Percentiles rank a stretch among this genome's conserved stretches.
Evolutionary conservation across 1,140 invertebrate species (phyloP).

Genomic region (Papilio aristodemus): DNA sequence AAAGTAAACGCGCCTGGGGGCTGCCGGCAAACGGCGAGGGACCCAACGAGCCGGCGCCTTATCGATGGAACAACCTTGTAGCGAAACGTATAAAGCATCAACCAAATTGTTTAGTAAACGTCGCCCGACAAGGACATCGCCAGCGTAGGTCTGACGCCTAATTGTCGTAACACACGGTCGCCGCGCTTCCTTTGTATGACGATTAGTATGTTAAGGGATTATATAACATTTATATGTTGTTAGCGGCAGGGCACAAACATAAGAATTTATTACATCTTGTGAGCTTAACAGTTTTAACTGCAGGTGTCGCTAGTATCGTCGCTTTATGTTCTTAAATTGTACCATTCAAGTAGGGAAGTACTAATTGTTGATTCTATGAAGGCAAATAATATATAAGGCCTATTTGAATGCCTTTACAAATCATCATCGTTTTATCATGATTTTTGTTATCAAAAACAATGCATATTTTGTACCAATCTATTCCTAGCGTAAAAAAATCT

Average conservation of each 20-base stretch:
- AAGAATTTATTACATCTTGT: no score
- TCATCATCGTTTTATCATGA: background rate
- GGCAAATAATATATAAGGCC: background rate
- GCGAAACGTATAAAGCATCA: constrained; percentile 44
- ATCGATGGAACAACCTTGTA: constrained; percentile 45
- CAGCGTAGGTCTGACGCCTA: constrained; percentile 39
- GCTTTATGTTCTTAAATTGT: no score
- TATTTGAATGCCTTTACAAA: background rate
- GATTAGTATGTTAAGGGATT: no score
- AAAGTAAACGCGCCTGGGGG: constrained; percentile 27
- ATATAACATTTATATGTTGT: no score
- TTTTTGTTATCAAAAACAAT: background rate
- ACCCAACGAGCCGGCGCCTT: constrained; percentile 47
- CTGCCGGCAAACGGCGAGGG: constrained; percentile 22
- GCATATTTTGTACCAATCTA: background rate
- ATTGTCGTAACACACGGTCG: background rate
- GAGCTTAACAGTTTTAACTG: no score
- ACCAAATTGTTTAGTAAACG: constrained; percentile 45
- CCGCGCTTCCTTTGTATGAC: constrained; percentile 2
- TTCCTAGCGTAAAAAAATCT: background rate
- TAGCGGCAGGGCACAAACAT: no score
- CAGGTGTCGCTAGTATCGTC: no score
- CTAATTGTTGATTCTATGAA: no score
- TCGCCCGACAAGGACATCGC: constrained; percentile 44
- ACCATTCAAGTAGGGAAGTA: no score